Evolutionary conservation across 2,113 vertebrate species (phyloP), one percentile per base, ranked within the genome.

Genomic region (Esox niger): DNA sequence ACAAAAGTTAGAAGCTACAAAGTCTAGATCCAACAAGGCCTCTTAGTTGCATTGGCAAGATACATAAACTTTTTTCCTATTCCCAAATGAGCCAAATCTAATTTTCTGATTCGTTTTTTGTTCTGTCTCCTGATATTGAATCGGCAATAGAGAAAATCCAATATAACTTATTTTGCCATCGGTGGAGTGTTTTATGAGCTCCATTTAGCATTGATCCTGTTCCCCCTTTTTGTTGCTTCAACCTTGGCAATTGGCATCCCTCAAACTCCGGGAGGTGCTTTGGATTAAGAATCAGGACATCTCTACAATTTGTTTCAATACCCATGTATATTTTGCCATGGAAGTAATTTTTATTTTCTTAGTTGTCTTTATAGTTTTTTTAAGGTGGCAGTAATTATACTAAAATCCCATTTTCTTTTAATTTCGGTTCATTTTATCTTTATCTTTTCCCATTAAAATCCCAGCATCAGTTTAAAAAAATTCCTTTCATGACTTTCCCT

Each of bases 81-180:
- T 56, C 17, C 43, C 49, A 46, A 54, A 10, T 2, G 2, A 7
- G 21, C 6, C 43, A 11, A 4, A 5, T 29, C 25, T 31, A 11
- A 23, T 33, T 38, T 3, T 55, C 17, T 61, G 56, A n/a, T 67
- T 54, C 65, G 27, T 59, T 71, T 26, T 35, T 31, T 0, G 7
- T 31, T 21, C 2, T 13, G 23, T 57, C 4, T 33, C 2, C 30
- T 21, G 17, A 1, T 62, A 32, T 52, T 69, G 32, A 15, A 5
- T 26, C 32, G 38, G 9, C n/a, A 55, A n/a, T 23, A 56, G 52
- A 55, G 55, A 62, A 64, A 59, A 60, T 68, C 61, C 11, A 23
- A 30, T 68, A 66, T 68, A 47, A 20, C 32, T 61, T 32, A 9
- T 61, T 21, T 61, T 58, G 30, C 10, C 55, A 71, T 33, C 56